Percentiles rank a stretch among this genome's conserved stretches.
Evolutionary conservation across 2,888 invertebrate genomes (phyloP).

Genomic region (Tipula unca): DNA sequence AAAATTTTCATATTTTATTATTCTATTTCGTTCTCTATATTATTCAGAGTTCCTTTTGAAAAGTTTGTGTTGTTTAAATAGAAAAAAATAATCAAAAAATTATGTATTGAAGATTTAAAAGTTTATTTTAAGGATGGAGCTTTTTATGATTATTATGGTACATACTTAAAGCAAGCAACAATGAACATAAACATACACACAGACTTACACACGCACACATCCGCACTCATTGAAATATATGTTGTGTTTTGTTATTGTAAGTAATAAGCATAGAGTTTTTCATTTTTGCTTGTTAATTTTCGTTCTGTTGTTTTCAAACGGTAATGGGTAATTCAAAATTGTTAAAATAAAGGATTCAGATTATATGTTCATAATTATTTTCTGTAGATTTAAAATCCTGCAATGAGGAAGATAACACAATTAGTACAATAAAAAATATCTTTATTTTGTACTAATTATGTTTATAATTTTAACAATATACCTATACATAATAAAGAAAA

Average conservation of each 20-base stretch:
- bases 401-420: too few species aligned
- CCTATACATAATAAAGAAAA: too few species aligned
- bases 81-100: background rate
- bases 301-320: background rate
- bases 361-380: too few species aligned
- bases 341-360: too few species aligned
- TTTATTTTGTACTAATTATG: too few species aligned
- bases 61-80: background rate
- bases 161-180: background rate
- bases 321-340: background rate
- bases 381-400: too few species aligned
- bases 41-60: background rate
- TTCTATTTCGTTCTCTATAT: background rate
- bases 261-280: background rate
- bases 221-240: background rate
- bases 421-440: too few species aligned
- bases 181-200: background rate
- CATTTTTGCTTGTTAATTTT: background rate
- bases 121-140: background rate
- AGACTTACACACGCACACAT: background rate
- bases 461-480: too few species aligned
- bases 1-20: slow-evolving; percentile 1
- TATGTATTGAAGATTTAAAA: background rate
- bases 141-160: background rate
- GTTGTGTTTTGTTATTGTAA: background rate